Base-by-base conservation (phyloP, 2,888 invertebrate genomes). In the Dendrolimus houi region DNA sequence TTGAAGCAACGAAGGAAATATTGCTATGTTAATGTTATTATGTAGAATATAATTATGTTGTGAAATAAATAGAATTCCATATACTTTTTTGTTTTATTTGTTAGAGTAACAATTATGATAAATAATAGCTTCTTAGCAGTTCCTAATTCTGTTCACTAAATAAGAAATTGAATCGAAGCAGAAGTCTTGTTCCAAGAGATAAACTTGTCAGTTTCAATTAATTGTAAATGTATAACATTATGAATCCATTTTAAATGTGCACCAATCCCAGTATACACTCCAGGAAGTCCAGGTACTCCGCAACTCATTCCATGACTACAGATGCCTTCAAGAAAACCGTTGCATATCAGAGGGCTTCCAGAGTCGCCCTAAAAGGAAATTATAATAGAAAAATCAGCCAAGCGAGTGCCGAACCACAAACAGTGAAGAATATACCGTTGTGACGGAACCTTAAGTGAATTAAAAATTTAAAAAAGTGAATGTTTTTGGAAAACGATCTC, bases 241-340 rank as follows among this genome's bases (percentile, higher is more conserved):
- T 60, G 64, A 54, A 91, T 82, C 91, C 90, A 91, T 1, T 64
- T 53, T 54, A 85, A 60, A 65, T 91, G 87, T 9, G 78, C 66
- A 0, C 80, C 81, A 7, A 90, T 64, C 60, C 84, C 81, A 9
- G 84, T 81, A 62, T 87, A 91, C 1, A 91, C 83, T 1, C 83
- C 89, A 1, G 91, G 90, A 1, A 83, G 59, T 0, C 71, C 79
- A 0, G 74, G 72, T 1, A 83, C 70, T 2, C 79, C 88, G 58
- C 91, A 91, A 52, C 81, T 78, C 60, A 81, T 70, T 0, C 91
- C 91, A 61, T 88, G 83, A 62, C 89, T 89, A 64, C 80, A 81
- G n/a, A 91, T 61, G 1, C 81, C 91, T 68, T 90, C 70, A 9
- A 91, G 57, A 3, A 69, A 57, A 1, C 73, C 79, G 1, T 62